A percentile compares a stretch with the other conserved stretches of the same genome.
Conservation (phyloP, 2,888 invertebrate species). For the Erpobdella octoculata region DNA sequence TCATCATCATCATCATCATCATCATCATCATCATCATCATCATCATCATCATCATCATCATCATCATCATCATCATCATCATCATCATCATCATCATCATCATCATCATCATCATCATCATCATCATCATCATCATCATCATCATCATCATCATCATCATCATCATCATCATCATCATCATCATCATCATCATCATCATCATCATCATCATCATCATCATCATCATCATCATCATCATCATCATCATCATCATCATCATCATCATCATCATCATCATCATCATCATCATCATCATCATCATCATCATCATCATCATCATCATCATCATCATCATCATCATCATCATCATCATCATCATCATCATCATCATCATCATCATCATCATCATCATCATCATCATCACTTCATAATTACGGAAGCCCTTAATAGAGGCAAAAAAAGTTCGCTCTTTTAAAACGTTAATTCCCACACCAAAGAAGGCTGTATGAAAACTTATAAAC, state of each 20-base stretch:
- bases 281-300: slow-evolving; percentile 9
- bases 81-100: slow-evolving; percentile 38
- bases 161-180: neutral
- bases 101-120: slow-evolving; percentile 14
- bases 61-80: slow-evolving; percentile 10
- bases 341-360: too few species aligned
- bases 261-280: neutral
- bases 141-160: neutral
- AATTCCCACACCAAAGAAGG: too few species aligned
- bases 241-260: slow-evolving; percentile 17
- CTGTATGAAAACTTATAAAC: too few species aligned
- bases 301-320: slow-evolving; percentile 40
- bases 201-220: slow-evolving; percentile 24
- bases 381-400: neutral
- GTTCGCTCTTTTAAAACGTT: too few species aligned
- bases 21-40: slow-evolving; percentile 13
- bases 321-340: neutral
- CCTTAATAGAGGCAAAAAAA: too few species aligned
- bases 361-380: too few species aligned
- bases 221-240: slow-evolving; percentile 19
- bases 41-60: slow-evolving; percentile 8
- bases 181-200: slow-evolving; percentile 11
- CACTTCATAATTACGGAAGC: slow-evolving; percentile 38
- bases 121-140: neutral
- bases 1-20: slow-evolving; percentile 14